Evolutionary conservation across 2,797 vertebrate genomes (phyloP), one percentile per base, ranked within the genome.

Genomic region (Megalops cyprinoides): DNA sequence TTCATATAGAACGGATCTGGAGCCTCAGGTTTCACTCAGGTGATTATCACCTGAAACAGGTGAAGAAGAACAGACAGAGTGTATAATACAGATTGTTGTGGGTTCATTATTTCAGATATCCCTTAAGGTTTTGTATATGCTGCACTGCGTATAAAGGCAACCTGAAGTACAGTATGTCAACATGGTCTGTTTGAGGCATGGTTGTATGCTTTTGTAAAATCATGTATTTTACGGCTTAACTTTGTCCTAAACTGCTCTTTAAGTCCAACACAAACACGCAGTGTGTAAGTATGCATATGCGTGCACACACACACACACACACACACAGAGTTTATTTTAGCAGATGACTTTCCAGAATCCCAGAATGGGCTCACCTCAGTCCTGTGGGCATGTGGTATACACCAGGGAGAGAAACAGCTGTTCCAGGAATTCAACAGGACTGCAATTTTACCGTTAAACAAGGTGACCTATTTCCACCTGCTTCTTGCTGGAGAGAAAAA

Each of bases 381-480:
- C 39, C 34, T 44, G 67, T 44, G 39, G 18, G 20, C 20, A 18
- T 20, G 62, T 39, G 14, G 62, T n/a, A n/a, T 23, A n/a, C 18
- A 71, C 67, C n/a, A 9, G 37, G 37, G 2, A 44, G 39, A 71
- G 67, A n/a, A 71, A n/a, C 67, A 65, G 60, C 12, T 44, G 67
- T 44, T 71, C 37, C 67, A 23, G 39, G 37, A 42, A 44, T 42
- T 71, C 37, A 44, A 67, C 23, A 9, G 7, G 67, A 44, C 4
- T 42, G 67, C 39, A 42, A 37, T 23, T 71, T 71, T 15, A 65
- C 60, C 25, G 4, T 65, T 42, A 44, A 69, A 71, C 39, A 71
- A 71, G 67, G 67, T 71, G 67, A 71, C 67, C 67, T 71, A 1
- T 10, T 71, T 44, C 67, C 67, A 71, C 67, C 67, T 71, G 67